These are phyloP conservation scores for Drosophila grimshawi DNA, from an alignment of 1,140 invertebrate genomes.

Conservation along the genomic window DNA sequence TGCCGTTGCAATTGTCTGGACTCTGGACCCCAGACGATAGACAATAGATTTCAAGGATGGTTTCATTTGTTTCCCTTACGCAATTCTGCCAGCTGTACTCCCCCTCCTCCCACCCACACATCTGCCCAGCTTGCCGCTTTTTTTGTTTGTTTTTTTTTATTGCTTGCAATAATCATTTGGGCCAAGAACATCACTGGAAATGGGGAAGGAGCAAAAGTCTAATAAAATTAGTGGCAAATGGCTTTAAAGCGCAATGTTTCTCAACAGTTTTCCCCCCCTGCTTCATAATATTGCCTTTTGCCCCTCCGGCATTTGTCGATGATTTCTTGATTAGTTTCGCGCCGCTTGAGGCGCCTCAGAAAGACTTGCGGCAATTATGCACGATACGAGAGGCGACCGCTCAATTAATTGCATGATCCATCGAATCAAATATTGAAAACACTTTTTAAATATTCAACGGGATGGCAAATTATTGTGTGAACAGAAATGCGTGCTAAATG, in stretches of 20 bases:
- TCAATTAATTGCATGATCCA: conserved; percentile 60
- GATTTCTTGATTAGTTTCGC: conserved; percentile 75
- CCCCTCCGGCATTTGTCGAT: conserved; percentile 52
- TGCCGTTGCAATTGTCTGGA: conserved; percentile 60
- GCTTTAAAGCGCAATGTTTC: conserved; percentile 74
- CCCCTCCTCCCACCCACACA: conserved; percentile 2
- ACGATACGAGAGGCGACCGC: conserved; percentile 5
- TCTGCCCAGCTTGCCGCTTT: conserved; percentile 43
- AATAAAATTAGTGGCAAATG: conserved; percentile 80
- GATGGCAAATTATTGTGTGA: conserved; percentile 59
- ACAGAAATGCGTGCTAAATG: conserved; percentile 74
- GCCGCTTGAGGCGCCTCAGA: conserved; percentile 60
- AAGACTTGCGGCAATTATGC: conserved; percentile 24
- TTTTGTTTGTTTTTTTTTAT: conserved; percentile 62
- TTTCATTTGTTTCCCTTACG: conserved; percentile 63
- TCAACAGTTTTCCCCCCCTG: neutral
- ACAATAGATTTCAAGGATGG: conserved; percentile 80
- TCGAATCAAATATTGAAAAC: conserved; percentile 31
- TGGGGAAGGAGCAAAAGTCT: conserved; percentile 41
- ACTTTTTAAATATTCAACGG: conserved; percentile 36
- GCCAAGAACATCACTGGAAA: conserved; percentile 47
- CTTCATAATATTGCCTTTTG: conserved; percentile 22
- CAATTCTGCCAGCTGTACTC: conserved; percentile 32
- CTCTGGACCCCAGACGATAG: conserved; percentile 48
- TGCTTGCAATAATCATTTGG: conserved; percentile 73